A percentile compares a stretch with the other conserved stretches of the same genome.
Conservation (phyloP, 2,113 vertebrate genomes). For the Balaeniceps rex region DNA sequence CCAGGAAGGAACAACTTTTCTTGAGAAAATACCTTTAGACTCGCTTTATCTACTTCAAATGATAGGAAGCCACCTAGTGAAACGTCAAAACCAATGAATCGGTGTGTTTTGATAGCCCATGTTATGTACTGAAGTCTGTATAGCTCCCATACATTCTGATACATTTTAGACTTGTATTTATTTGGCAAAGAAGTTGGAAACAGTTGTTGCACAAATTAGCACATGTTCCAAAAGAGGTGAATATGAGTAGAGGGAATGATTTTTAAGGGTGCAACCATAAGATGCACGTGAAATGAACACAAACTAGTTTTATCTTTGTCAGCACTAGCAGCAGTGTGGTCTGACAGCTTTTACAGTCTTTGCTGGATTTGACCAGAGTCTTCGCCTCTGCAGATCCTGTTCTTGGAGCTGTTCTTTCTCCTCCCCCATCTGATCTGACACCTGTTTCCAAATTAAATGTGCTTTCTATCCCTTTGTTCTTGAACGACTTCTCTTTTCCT, state of each 20-base stretch:
- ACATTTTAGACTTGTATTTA: neutral
- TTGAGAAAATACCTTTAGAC: neutral
- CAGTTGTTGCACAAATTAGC: neutral
- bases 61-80: neutral
- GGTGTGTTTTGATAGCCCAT: neutral
- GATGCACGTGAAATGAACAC: neutral
- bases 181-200: neutral
- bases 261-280: neutral
- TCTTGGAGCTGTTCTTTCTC: neutral
- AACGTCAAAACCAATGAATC: neutral
- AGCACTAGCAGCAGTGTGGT: neutral
- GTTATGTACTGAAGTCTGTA: neutral
- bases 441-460: neutral
- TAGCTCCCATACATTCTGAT: neutral
- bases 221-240: neutral
- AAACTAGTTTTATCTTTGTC: neutral
- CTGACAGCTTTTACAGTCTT: neutral
- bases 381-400: neutral
- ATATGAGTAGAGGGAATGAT: neutral
- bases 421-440: neutral
- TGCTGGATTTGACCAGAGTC: neutral
- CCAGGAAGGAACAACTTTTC: neutral
- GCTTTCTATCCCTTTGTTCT: neutral
- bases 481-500: neutral
- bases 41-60: neutral